Base-by-base conservation (phyloP, 2,888 invertebrate genomes). In the Serrognathus titanus region DNA sequence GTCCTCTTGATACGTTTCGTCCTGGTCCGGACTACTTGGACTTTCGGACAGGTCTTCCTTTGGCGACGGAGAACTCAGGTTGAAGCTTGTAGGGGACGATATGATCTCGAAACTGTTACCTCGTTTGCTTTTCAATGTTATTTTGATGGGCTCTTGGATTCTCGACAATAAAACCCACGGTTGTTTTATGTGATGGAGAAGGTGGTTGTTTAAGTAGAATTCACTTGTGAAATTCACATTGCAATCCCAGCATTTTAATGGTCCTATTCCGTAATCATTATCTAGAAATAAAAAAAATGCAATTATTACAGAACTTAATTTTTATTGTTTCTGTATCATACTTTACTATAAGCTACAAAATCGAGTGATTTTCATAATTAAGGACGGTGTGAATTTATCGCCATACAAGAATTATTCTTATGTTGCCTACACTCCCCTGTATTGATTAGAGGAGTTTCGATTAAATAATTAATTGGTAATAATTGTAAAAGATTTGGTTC, bases 131-230 rank as follows among this genome's bases (percentile, higher is more conserved):
- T 78, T 83, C 76, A 73, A 78, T 36, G 80, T 83, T 76, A 71
- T 69, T 60, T 71, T 76, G 13, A 77, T 63, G 2, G 83, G 82
- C 71, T 81, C 77, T 67, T 78, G 80, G 59, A 82, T 69, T 1
- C 75, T 75, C 68, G 78, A 76, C 60, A 84, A 63, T 43, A 79
- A 71, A 54, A 85, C 75, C 1, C 72, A 74, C 45, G 84, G 84
- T 66, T 83, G 77, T 6, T 80, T 81, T 45, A 85, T 81, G 77
- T 84, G 84, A 51, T 79, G 78, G 36, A 82, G 75, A 9, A 84
- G 74, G 70, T 85, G 85, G 10, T 76, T 75, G 63, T 83, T 77
- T 58, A 83, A 69, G 11, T 78, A 79, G 41, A 75, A 74, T 75
- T 79, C 79, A 61, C 75, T 71, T 9, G 70, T 71, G 68, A 80